These are phyloP conservation scores for Pseudachorutes palmiensis DNA, from an alignment of 1,140 invertebrate species.

Conservation along the genomic window DNA sequence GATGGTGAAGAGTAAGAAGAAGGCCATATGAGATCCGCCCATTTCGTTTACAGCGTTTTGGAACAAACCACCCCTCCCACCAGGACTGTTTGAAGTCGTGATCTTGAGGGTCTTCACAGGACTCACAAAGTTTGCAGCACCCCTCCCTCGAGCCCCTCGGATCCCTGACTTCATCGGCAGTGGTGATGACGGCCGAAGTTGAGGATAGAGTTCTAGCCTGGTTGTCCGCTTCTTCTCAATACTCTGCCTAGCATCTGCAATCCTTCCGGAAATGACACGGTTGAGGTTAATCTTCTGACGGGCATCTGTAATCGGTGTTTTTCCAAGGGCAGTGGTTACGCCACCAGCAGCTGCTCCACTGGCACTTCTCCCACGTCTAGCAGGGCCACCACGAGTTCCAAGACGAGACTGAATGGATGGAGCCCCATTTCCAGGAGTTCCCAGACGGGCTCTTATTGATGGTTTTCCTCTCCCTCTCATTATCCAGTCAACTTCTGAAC, in stretches of 20 bases:
- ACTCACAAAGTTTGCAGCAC: background rate
- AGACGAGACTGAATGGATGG: slow-evolving; percentile 6
- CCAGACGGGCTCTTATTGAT: background rate
- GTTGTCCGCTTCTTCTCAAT: background rate
- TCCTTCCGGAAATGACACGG: background rate
- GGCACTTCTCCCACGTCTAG: background rate
- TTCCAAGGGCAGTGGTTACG: background rate
- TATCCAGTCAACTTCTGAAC: too few relatives aligned
- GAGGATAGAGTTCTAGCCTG: background rate
- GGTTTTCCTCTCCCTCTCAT: too few relatives aligned
- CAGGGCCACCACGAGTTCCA: background rate
- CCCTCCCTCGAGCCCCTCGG: background rate
- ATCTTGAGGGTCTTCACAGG: slow-evolving; percentile 10
- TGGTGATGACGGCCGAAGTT: background rate
- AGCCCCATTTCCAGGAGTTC: background rate
- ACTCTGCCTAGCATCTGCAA: slow-evolving; percentile 8
- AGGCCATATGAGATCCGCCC: slow-evolving; percentile 10
- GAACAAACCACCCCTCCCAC: background rate
- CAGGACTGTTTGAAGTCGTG: background rate
- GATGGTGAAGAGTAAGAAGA: background rate
- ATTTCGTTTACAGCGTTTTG: slow-evolving; percentile 16
- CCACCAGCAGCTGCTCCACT: background rate
- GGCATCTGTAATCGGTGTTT: slow-evolving; percentile 6
- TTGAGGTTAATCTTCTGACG: slow-evolving; percentile 15
- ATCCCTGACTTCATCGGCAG: background rate